Evolutionary conservation across 2,888 invertebrate species (phyloP).

Genomic region (Cacoxenus indagator): DNA sequence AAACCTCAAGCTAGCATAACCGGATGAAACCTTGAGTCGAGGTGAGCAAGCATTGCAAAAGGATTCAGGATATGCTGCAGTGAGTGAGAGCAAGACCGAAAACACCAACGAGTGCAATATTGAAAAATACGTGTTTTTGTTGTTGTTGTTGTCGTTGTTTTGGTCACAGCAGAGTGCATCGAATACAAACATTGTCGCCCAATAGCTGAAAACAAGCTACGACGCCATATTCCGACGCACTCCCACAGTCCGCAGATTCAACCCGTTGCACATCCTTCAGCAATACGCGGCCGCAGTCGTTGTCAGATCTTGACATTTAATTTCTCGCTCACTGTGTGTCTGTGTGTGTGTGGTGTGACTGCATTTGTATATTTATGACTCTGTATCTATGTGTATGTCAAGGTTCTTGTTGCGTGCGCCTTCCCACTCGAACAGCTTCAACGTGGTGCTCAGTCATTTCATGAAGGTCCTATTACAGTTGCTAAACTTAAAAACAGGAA

Average conservation of each 20-base stretch:
- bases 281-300: neutral
- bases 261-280: neutral
- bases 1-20: constrained; percentile 13
- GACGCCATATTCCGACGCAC: neutral
- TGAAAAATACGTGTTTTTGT: neutral
- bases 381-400: constrained; percentile 40
- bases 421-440: neutral
- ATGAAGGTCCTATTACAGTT: constrained; percentile 27
- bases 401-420: constrained; percentile 28
- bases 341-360: neutral
- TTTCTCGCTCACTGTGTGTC: constrained; percentile 41
- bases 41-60: neutral
- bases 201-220: neutral
- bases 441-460: neutral
- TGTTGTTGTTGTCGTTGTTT: constrained; percentile 28
- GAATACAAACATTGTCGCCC: constrained; percentile 4
- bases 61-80: neutral
- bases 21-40: constrained; percentile 17
- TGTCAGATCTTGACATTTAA: constrained; percentile 49
- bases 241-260: neutral
- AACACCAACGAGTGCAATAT: neutral
- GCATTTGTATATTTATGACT: constrained; percentile 6
- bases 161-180: constrained; percentile 29
- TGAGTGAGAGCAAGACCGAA: neutral
- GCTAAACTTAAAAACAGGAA: constrained; percentile 31